Base-by-base conservation (phyloP, 30 jellyfish, hydroid and myxozoan species). In the Phacellophora camtschatica region DNA sequence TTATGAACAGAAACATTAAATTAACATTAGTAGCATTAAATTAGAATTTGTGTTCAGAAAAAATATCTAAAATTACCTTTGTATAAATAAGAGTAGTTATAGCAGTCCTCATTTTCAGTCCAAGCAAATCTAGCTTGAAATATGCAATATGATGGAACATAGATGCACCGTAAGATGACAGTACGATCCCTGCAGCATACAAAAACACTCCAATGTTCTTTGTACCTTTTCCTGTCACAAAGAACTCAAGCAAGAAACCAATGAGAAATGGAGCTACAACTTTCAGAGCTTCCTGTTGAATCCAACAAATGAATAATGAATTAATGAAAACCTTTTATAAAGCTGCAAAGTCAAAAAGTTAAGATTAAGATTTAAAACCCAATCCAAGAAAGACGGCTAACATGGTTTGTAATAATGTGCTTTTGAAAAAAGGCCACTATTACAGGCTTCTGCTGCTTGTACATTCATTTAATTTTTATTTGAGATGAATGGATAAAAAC, bases 41-140 rank as follows among this genome's bases (percentile, higher is more conserved):
- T 31, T 0, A 9, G 16, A 34, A 12, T 4, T 63, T 29, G 9
- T 16, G 29, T 10, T 18, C 3, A 59, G 16, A 63, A 15, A 2
- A n/a, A 20, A 66, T 19, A 3, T 33, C n/a, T 16, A 1, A 5
- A 34, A 18, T 4, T 69, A 80, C 97, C 86, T 88, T 88, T 58
- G 64, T 73, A 62, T 69, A 88, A 0, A 88, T 55, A 66, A 88
- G 25, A 24, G 81, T 72, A n/a, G 74, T 62, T 15, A 54, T 51
- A 1, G 95, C 94, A 0, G 94, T 29, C 22, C 86, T 64, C 29
- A 80, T 24, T 29, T 69, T 19, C 25, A 74, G 56, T 6, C 97
- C 97, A 65, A 71, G 41, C 36, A 36, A 53, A 36, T 64, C 90
- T 4, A 69, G 12, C 27, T 19, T 28, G 30, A 62, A 65, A 39